Conservation (phyloP, 1,140 invertebrate genomes). For the Musca vetustissima region DNA sequence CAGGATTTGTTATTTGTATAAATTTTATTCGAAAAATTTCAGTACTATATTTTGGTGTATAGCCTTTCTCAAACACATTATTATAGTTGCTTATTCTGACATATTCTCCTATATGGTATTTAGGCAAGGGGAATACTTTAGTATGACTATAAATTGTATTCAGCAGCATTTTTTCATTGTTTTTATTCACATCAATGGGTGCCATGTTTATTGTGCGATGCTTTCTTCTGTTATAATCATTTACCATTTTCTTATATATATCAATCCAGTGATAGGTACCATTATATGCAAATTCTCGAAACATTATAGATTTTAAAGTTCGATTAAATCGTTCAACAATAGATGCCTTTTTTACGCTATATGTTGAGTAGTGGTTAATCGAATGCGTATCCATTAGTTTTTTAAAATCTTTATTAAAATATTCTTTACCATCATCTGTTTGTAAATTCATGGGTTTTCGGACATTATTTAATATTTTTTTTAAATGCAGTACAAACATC, state of each 20-base stretch:
- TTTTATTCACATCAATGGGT: too few species aligned
- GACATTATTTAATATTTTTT: conserved; percentile 28
- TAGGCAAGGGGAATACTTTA: too few species aligned
- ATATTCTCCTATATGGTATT: too few species aligned
- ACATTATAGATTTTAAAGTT: conserved; percentile 56
- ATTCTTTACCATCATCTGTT: conserved; percentile 43
- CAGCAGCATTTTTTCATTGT: too few species aligned
- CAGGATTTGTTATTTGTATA: conserved; percentile 44
- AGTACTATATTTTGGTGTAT: too few species aligned
- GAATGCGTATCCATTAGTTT: conserved; percentile 42
- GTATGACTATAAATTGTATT: too few species aligned
- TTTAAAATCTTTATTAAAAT: conserved; percentile 44
- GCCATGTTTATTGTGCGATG: too few species aligned
- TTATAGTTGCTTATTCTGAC: too few species aligned
- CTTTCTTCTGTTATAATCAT: too few species aligned
- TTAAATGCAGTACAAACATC: conserved; percentile 37
- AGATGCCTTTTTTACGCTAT: conserved; percentile 55
- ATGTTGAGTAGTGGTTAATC: conserved; percentile 56
- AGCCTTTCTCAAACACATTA: too few species aligned
- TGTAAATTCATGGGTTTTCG: conserved; percentile 48
- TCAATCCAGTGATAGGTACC: conserved; percentile 47
- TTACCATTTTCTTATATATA: too few species aligned
- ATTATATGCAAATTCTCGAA: conserved; percentile 48
- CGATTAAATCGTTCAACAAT: conserved; percentile 52
- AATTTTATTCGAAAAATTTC: conserved; percentile 50